Evolutionary conservation across 2,888 invertebrate species (phyloP).

Genomic region (Hyalella azteca): DNA sequence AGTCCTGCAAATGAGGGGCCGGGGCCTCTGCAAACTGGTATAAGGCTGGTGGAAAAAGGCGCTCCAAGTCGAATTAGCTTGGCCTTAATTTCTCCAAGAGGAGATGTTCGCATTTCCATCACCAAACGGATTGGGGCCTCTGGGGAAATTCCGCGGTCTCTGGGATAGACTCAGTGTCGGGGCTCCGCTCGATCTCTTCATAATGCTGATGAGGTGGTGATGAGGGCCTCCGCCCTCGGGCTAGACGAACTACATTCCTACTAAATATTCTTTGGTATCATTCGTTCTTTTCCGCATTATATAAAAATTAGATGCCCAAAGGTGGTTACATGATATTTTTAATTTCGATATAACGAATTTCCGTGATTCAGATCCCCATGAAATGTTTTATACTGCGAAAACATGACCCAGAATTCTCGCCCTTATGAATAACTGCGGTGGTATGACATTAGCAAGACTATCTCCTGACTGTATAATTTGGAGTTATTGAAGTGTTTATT

Average conservation of each 20-base stretch:
- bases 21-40: slow-evolving; percentile 8
- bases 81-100: slow-evolving; percentile 36
- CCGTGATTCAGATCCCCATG: no score
- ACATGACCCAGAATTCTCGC: no score
- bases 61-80: slow-evolving; percentile 33
- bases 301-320: no score
- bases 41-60: slow-evolving; percentile 29
- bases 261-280: not conserved
- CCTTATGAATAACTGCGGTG: no score
- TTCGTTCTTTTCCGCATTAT: not conserved
- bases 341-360: no score
- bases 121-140: slow-evolving; percentile 29
- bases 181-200: slow-evolving; percentile 29
- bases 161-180: slow-evolving; percentile 22
- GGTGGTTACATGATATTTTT: no score
- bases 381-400: no score
- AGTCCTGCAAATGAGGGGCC: slow-evolving; percentile 32
- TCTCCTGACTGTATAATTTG: no score
- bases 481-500: no score
- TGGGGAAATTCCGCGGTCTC: slow-evolving; percentile 33
- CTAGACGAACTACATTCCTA: not conserved
- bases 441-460: no score
- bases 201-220: slow-evolving; percentile 35
- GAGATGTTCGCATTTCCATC: slow-evolving; percentile 37
- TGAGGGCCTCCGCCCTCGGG: not conserved